Evolutionary conservation across 1,140 invertebrate species (phyloP).

Genomic region (Metaphire vulgaris): DNA sequence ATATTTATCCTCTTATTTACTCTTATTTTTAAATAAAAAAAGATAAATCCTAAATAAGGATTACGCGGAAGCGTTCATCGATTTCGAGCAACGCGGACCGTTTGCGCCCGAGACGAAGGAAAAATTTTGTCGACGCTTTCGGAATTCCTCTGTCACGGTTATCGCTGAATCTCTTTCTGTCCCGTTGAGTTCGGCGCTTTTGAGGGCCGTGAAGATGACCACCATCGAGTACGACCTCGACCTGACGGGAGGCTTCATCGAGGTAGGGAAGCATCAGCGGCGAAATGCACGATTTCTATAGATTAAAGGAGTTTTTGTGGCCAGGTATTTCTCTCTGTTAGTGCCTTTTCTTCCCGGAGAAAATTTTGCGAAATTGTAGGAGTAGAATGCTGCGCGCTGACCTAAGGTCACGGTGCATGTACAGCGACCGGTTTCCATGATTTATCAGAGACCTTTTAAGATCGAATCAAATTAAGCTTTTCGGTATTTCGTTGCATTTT

Average conservation of each 20-base stretch:
- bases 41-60: neutral
- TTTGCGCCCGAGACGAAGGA: no score
- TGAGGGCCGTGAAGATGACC: constrained; percentile 33
- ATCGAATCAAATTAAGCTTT: no score
- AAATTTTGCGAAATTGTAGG: neutral
- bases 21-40: neutral
- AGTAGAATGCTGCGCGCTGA: neutral
- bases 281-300: neutral
- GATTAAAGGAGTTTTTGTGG: neutral
- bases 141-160: no score
- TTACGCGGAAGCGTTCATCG: neutral
- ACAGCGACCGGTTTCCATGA: no score
- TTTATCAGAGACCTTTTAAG: no score
- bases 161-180: neutral
- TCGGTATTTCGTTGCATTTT: neutral
- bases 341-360: neutral
- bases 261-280: constrained; percentile 49
- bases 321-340: neutral
- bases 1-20: neutral
- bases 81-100: no score
- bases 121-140: no score
- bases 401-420: no score
- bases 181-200: neutral
- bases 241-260: constrained; percentile 62
- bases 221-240: constrained; percentile 58